Evolutionary conservation across 2,888 invertebrate genomes (phyloP).

Genomic region (Mesoligia furuncula): DNA sequence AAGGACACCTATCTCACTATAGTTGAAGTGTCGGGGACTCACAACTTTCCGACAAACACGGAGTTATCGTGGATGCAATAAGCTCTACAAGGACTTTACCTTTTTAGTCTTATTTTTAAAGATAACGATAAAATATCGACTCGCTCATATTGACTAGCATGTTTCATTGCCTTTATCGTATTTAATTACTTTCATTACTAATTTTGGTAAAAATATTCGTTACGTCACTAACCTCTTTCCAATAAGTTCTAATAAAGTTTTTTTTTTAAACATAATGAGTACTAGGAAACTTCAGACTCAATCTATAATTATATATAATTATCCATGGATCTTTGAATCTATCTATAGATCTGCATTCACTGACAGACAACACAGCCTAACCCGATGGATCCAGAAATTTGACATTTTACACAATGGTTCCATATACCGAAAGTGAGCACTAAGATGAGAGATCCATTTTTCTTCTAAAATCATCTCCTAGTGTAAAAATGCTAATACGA

Average conservation of each 20-base stretch:
- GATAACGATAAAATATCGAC: neutral
- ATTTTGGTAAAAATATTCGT: neutral
- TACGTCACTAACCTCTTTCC: neutral
- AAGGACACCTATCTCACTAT: slow-evolving; percentile 1
- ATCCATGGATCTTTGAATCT: too few species aligned
- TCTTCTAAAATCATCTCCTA: neutral
- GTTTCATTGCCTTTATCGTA: neutral
- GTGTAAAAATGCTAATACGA: too few species aligned
- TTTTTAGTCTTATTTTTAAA: neutral
- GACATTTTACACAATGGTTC: neutral
- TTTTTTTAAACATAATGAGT: neutral
- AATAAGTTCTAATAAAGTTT: neutral
- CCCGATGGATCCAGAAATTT: neutral
- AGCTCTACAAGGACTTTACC: slow-evolving; percentile 1
- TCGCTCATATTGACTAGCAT: neutral
- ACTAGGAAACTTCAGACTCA: neutral
- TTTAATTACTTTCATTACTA: neutral
- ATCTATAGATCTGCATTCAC: neutral
- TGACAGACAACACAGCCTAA: neutral
- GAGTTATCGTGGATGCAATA: slow-evolving; percentile 18
- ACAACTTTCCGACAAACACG: slow-evolving; percentile 22
- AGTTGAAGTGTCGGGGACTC: slow-evolving; percentile 13
- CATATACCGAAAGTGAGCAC: neutral
- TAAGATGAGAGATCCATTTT: too few species aligned
- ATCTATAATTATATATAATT: too few species aligned